phyloP scores from a whole-genome alignment of 2,888 invertebrate species.

The Noctua janthe region DNA sequence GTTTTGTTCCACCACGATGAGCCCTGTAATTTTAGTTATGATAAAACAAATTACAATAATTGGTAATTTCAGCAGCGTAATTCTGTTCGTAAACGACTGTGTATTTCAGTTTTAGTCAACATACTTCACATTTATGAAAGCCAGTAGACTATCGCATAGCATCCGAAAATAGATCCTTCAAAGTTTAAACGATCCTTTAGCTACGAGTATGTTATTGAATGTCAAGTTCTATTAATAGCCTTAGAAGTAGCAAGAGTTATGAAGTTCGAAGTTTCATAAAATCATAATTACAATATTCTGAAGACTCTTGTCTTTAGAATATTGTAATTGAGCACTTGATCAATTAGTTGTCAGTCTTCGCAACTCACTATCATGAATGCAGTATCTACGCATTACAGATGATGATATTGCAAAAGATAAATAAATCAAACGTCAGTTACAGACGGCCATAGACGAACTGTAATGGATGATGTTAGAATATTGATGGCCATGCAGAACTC shows the following conservation, averaged over 20 bases:
- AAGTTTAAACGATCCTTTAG: neutral
- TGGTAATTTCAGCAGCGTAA: neutral
- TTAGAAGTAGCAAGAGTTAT: neutral
- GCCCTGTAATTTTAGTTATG: neutral
- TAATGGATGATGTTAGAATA: conserved; percentile 40
- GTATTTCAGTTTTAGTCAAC: neutral
- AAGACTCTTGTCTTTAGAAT: neutral
- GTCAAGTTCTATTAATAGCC: conserved; percentile 5
- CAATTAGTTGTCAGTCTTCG: neutral
- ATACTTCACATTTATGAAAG: conserved; percentile 6
- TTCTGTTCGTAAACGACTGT: neutral
- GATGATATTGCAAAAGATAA: conserved; percentile 39
- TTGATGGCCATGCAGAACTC: conserved; percentile 34
- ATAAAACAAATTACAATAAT: neutral
- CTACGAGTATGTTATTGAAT: neutral
- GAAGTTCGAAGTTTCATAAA: neutral
- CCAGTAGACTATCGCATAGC: neutral
- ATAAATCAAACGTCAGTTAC: conserved; percentile 24
- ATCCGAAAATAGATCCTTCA: neutral
- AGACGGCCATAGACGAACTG: conserved; percentile 20
- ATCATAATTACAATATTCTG: conserved; percentile 13
- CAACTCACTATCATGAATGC: conserved; percentile 2
- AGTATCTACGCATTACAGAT: conserved; percentile 10
- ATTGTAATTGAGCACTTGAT: neutral
- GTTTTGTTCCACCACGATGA: neutral